A percentile compares a stretch with the other conserved stretches of the same genome.
Evolutionary conservation across 2,113 vertebrate species (phyloP).

Genomic region (Osmerus eperlanus): DNA sequence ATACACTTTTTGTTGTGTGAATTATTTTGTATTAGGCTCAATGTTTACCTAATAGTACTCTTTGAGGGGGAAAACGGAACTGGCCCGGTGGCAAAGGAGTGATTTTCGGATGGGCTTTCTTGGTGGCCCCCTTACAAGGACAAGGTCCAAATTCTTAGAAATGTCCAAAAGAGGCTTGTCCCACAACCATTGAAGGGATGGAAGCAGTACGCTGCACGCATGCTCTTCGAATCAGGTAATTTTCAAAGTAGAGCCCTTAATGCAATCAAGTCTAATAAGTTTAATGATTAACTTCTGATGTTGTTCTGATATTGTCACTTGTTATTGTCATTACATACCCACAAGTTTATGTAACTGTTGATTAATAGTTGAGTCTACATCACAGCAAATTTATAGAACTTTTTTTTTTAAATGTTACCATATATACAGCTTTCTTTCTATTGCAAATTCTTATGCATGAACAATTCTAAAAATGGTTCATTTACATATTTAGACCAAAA

Average conservation of each 20-base stretch:
- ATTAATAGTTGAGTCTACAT: neutral
- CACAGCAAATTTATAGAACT: too few species aligned
- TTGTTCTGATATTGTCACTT: neutral
- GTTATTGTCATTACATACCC: neutral
- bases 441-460: too few species aligned
- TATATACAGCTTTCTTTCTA: too few species aligned
- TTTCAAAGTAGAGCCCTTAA: neutral
- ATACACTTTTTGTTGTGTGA: too few species aligned
- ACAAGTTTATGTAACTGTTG: neutral
- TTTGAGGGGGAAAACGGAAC: too few species aligned
- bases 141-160: neutral
- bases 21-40: too few species aligned
- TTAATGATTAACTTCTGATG: neutral
- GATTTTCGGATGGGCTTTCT: neutral
- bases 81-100: neutral
- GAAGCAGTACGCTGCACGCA: neutral
- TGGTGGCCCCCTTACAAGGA: neutral
- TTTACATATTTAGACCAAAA: too few species aligned
- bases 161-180: neutral
- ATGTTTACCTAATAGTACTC: too few species aligned
- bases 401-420: too few species aligned
- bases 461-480: too few species aligned
- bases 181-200: neutral
- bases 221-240: neutral
- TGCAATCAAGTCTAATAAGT: neutral